phyloP scores from a whole-genome alignment of 2,797 vertebrate species.

The Cyprinodon diabolis region DNA sequence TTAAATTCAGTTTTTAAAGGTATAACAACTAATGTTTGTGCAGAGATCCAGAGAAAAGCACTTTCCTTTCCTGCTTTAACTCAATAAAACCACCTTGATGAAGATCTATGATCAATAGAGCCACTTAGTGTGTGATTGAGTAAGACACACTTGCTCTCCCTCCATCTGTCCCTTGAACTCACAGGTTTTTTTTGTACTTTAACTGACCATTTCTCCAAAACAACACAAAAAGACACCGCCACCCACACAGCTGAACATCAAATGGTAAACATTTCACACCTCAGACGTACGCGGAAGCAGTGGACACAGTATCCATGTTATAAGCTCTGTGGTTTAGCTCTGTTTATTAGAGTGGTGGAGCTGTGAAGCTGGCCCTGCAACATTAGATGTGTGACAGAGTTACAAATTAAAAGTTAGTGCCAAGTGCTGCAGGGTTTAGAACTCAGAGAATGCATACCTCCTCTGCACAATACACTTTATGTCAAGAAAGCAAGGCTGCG shows the following conservation, averaged over 20 bases:
- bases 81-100: constrained; percentile 49
- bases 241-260: constrained; percentile 17
- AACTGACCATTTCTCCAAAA: constrained; percentile 5
- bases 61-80: background rate
- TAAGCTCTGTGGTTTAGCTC: constrained; percentile 43
- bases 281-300: constrained; percentile 24
- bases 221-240: constrained; percentile 2
- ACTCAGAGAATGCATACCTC: constrained; percentile 42
- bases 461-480: background rate
- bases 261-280: constrained; percentile 31
- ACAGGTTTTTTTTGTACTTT: background rate
- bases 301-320: constrained; percentile 36
- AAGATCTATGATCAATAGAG: constrained; percentile 59
- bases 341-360: constrained; percentile 25
- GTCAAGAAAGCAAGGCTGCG: constrained; percentile 17
- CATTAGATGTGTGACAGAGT: constrained; percentile 12
- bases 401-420: constrained; percentile 57
- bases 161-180: constrained; percentile 15
- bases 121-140: constrained; percentile 50
- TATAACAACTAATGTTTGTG: background rate
- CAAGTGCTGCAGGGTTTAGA: constrained; percentile 50
- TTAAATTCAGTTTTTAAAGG: background rate
- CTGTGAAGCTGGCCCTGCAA: constrained; percentile 41
- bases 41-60: constrained; percentile 12
- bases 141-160: constrained; percentile 27